Percentiles rank a stretch among this genome's conserved stretches.
Evolutionary conservation across 2,888 invertebrate genomes (phyloP).

Genomic region (Limenitis camilla): DNA sequence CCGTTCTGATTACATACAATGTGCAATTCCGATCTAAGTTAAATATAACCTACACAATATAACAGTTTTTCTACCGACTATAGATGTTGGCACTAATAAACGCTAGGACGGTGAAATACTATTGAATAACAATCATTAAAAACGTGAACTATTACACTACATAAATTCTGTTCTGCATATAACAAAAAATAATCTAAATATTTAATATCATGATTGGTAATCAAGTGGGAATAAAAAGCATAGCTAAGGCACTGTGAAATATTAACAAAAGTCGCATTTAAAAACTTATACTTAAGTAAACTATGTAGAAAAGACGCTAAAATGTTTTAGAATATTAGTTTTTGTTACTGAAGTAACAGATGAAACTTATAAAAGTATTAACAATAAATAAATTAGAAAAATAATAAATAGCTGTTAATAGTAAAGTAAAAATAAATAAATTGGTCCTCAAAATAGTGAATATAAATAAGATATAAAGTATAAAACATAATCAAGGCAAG

Average conservation of each 20-base stretch:
- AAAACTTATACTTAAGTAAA: background rate
- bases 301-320: too few relatives aligned
- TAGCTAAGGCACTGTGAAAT: conserved; percentile 39
- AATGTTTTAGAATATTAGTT: too few relatives aligned
- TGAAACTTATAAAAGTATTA: conserved; percentile 14
- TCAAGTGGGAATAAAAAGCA: conserved; percentile 19
- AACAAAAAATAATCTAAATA: conserved; percentile 2
- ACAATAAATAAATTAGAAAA: conserved; percentile 15
- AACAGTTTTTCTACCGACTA: background rate
- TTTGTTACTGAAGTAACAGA: too few relatives aligned
- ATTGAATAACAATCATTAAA: too few relatives aligned
- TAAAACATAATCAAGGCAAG: too few relatives aligned
- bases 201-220: conserved; percentile 20
- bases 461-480: background rate
- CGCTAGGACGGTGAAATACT: too few relatives aligned
- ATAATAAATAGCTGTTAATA: background rate
- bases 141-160: too few relatives aligned
- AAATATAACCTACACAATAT: conserved; percentile 4
- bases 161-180: conserved; percentile 9
- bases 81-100: conserved; percentile 36
- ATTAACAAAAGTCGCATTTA: conserved; percentile 16
- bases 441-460: conserved; percentile 30
- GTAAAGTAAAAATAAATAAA: conserved; percentile 11
- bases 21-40: conserved; percentile 12
- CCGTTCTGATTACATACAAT: conserved; percentile 12